Percentiles rank a stretch among this genome's conserved stretches.
These are phyloP conservation scores for Megaceryle alcyon DNA, from an alignment of 2,797 vertebrate species.

Conservation along the genomic window DNA sequence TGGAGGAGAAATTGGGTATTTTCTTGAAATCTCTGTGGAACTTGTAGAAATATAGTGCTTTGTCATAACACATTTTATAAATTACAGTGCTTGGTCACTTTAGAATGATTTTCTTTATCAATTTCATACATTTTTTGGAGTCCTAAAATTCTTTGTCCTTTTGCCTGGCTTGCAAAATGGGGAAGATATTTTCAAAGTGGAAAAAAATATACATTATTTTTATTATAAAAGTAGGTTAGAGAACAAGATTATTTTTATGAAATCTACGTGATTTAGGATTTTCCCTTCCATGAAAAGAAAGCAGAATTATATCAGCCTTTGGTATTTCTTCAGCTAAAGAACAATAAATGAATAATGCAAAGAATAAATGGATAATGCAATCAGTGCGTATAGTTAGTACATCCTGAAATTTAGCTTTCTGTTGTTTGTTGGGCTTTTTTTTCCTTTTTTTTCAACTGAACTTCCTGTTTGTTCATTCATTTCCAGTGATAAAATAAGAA, in stretches of 20 bases:
- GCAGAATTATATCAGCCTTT: neutral
- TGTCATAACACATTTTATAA: neutral
- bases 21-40: neutral
- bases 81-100: neutral
- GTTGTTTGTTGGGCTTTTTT: neutral
- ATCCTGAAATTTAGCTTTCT: neutral
- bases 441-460: neutral
- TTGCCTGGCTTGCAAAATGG: neutral
- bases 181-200: neutral
- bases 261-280: neutral
- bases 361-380: neutral
- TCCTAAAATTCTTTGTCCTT: neutral
- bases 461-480: constrained; percentile 43
- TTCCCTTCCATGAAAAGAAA: neutral
- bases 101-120: neutral
- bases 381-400: neutral
- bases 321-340: neutral
- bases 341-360: neutral
- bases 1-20: neutral
- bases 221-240: neutral
- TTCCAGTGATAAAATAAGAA: constrained; percentile 52
- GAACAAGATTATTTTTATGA: neutral
- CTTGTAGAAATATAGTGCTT: neutral
- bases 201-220: neutral
- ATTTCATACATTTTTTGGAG: neutral